Evolutionary conservation across 64 coral and sea anemone genomes (phyloP).

Genomic region (Catalaphyllia jardinei): DNA sequence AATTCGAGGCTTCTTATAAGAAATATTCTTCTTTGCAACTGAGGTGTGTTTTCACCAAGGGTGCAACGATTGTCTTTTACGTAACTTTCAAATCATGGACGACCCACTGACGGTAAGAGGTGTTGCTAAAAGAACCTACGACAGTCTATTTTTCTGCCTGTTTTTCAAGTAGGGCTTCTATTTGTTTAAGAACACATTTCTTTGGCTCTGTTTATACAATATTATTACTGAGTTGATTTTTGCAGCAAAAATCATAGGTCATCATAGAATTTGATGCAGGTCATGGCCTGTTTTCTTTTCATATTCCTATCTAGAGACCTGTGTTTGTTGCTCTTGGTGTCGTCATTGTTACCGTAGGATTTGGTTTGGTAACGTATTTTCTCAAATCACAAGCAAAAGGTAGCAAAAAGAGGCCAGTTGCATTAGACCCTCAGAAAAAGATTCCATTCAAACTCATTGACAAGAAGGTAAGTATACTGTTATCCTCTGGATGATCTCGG

Average conservation of each 20-base stretch:
- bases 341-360: constrained; percentile 42
- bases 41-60: background rate
- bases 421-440: constrained; percentile 79
- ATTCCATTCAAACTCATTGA: constrained; percentile 79
- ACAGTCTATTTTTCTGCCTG: background rate
- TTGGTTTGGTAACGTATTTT: constrained; percentile 61
- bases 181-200: background rate
- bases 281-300: background rate
- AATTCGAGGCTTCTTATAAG: constrained; percentile 7
- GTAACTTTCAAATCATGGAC: constrained; percentile 28
- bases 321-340: constrained; percentile 61
- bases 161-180: background rate
- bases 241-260: background rate
- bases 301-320: constrained; percentile 57
- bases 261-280: background rate
- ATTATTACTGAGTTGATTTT: background rate
- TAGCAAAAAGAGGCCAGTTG: constrained; percentile 54
- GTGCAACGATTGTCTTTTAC: background rate
- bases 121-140: background rate
- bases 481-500: too few species aligned
- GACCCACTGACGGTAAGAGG: constrained; percentile 4
- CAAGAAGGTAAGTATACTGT: constrained; percentile 60
- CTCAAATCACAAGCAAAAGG: constrained; percentile 22
- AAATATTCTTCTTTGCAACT: background rate
- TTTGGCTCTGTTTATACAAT: background rate